Conservation (phyloP, 2,113 vertebrate species). For the Desmodus rotundus region DNA sequence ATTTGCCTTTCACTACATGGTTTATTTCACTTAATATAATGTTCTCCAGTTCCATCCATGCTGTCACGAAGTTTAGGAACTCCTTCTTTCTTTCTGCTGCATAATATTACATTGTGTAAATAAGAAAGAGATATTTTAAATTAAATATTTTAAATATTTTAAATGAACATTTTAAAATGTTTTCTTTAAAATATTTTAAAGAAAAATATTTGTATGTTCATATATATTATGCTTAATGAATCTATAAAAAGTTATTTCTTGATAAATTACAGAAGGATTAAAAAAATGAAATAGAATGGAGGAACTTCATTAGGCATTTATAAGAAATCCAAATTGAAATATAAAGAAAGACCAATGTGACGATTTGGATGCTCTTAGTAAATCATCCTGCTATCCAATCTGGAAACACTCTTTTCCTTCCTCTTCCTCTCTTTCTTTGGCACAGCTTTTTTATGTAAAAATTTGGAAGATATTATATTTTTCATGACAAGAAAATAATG, state of each 20-base stretch:
- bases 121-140: neutral
- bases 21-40: too few species aligned
- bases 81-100: too few species aligned
- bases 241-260: neutral
- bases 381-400: rapidly evolving
- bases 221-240: neutral
- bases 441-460: neutral
- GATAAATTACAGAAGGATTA: neutral
- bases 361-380: neutral
- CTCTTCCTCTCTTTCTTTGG: neutral
- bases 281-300: neutral
- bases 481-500: neutral
- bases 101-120: too few species aligned
- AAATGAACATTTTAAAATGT: neutral
- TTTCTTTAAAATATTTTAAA: neutral
- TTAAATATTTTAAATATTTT: neutral
- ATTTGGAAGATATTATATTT: neutral
- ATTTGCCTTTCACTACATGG: too few species aligned
- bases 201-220: neutral
- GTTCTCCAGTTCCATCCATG: too few species aligned
- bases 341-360: neutral
- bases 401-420: neutral
- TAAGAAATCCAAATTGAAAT: neutral
- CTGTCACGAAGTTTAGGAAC: too few species aligned
- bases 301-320: neutral